Evolutionary conservation across 1,140 invertebrate genomes (phyloP).

Genomic region (Bicyclus anynana): DNA sequence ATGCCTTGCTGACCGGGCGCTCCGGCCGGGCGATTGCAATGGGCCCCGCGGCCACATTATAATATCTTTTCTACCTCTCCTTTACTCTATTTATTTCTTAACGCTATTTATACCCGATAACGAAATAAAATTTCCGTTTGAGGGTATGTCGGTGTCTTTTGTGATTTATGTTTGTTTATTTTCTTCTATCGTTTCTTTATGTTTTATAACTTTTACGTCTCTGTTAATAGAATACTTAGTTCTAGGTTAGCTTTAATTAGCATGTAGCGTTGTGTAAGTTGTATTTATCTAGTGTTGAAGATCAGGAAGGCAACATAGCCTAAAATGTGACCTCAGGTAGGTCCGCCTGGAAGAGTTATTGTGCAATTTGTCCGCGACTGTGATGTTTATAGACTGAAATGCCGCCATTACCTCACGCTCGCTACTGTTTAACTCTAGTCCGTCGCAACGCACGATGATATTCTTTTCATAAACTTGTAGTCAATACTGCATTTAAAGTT

Average conservation of each 20-base stretch:
- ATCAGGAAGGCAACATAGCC: constrained; percentile 41
- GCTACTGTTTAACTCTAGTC: constrained; percentile 70
- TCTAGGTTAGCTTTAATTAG: constrained; percentile 72
- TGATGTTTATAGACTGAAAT: constrained; percentile 77
- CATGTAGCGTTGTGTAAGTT: constrained; percentile 51
- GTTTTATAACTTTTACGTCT: constrained; percentile 72
- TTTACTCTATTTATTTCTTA: constrained; percentile 73
- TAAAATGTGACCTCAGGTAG: constrained; percentile 39
- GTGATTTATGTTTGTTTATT: constrained; percentile 73
- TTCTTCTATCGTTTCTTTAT: constrained; percentile 64
- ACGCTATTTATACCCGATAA: constrained; percentile 39
- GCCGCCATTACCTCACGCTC: constrained; percentile 75
- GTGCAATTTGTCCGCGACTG: constrained; percentile 76
- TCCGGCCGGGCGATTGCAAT: constrained; percentile 76
- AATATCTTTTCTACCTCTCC: constrained; percentile 64
- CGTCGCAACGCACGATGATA: constrained; percentile 44
- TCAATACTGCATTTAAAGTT: constrained; percentile 4
- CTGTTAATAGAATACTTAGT: constrained; percentile 60
- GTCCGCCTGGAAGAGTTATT: constrained; percentile 66
- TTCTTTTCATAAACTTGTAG: neutral
- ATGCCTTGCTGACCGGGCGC: constrained; percentile 64
- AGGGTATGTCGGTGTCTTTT: constrained; percentile 50
- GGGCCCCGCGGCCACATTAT: constrained; percentile 66
- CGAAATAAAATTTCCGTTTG: constrained; percentile 74
- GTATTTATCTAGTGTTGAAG: constrained; percentile 49